Evolutionary conservation across 2,888 invertebrate genomes (phyloP), one percentile per base, ranked within the genome.

Genomic region (Eilema sororculum): DNA sequence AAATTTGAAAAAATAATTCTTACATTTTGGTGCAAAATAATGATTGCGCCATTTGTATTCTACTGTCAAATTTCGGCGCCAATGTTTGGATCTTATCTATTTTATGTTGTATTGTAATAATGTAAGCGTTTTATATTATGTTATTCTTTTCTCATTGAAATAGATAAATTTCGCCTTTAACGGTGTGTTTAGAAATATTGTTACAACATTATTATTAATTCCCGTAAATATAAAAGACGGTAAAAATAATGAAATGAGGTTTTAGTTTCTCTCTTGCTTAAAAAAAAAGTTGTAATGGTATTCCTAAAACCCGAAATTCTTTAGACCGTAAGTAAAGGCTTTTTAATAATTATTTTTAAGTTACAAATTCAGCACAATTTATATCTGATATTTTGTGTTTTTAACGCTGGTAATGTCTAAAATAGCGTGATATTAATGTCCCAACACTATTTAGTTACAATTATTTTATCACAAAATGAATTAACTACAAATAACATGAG

Each of bases 111-210:
- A 28, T 28, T n/a, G 46, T n/a, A 64, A 64, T 46, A n/a, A n/a
- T 64, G 25, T 46, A 64, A 25, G 57, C 24, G 24, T 46, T 28
- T 10, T 0, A 64, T 24, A 16, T 16, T 24, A 24, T 28, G 22
- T 20, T n/a, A 20, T 64, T 37, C 30, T 73, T 76, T 59, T 71
- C 74, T 72, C 65, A 76, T 75, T 79, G 68, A 82, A 78, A 75
- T 84, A 80, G 80, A 77, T 83, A 80, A 86, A 84, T 85, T 80
- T 80, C 73, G 77, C 69, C 67, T 73, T 72, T 69, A 68, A 37
- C 65, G 66, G 75, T 69, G 71, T 79, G 76, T 80, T 82, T 74
- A 70, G 75, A 65, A 72, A 76, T 76, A 71, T 73, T 76, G 67
- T 60, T 68, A 24, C 60, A 61, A 68, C 28, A n/a, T 28, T 28